Conservation (phyloP, 2,888 invertebrate genomes). For the Notocelia uddmanniana region DNA sequence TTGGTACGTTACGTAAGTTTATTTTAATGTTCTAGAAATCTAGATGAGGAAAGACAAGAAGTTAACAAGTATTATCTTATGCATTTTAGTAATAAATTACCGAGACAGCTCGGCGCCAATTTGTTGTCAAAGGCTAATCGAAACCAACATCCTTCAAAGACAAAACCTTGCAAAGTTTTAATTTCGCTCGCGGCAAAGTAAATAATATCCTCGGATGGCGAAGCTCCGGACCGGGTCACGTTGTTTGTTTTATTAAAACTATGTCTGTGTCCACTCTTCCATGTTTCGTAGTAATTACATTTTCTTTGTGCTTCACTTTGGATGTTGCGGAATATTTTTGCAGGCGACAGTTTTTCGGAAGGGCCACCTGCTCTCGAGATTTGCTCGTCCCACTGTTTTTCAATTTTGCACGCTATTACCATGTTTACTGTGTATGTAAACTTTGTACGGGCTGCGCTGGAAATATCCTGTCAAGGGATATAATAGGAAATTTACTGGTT, state of each 20-base stretch:
- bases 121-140: slow-evolving; percentile 25
- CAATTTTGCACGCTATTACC: slow-evolving; percentile 15
- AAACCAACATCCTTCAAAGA: slow-evolving; percentile 14
- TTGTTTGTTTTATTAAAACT: slow-evolving; percentile 55
- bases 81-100: slow-evolving; percentile 3
- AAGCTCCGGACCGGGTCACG: slow-evolving; percentile 17
- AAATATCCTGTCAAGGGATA: neutral
- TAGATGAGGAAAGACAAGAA: too few relatives aligned
- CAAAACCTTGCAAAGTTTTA: slow-evolving; percentile 32
- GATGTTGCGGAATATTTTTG: slow-evolving; percentile 33
- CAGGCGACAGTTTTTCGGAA: slow-evolving; percentile 37
- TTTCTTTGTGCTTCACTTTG: slow-evolving; percentile 56
- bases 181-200: slow-evolving; percentile 29
- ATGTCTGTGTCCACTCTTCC: slow-evolving; percentile 51
- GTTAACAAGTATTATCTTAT: too few relatives aligned
- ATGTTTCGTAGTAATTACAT: slow-evolving; percentile 62
- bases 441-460: neutral
- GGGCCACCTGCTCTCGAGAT: slow-evolving; percentile 16
- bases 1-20: too few relatives aligned
- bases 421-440: neutral
- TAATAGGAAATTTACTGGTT: neutral
- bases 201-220: slow-evolving; percentile 30
- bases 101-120: neutral
- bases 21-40: too few relatives aligned
- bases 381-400: slow-evolving; percentile 7